Conservation (phyloP, 2,888 invertebrate species). For the Drosophila lacicola region DNA sequence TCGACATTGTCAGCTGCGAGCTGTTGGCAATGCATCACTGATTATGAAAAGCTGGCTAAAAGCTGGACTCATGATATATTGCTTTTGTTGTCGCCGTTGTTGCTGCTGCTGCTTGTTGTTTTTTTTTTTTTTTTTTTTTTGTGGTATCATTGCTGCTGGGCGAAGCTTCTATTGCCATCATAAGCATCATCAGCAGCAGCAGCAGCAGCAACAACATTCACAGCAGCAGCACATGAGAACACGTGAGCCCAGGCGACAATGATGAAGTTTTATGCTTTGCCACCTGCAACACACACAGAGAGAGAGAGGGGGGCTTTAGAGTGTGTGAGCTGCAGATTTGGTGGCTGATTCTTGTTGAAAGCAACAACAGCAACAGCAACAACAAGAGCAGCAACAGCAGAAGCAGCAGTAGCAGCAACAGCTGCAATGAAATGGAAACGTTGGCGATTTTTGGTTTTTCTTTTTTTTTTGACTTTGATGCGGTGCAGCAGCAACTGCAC, state of each 20-base stretch:
- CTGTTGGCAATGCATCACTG: constrained; percentile 81
- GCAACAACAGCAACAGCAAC: constrained; percentile 28
- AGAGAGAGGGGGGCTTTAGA: neutral
- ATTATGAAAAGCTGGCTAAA: constrained; percentile 81
- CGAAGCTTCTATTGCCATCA: constrained; percentile 66
- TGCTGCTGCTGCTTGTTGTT: constrained; percentile 27
- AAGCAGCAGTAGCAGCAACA: constrained; percentile 24
- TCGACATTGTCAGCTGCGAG: constrained; percentile 67
- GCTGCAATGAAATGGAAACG: constrained; percentile 75
- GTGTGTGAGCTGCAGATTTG: constrained; percentile 27
- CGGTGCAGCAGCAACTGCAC: constrained; percentile 18
- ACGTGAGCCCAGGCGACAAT: constrained; percentile 75
- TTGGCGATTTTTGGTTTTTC: constrained; percentile 51
- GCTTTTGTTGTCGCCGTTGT: constrained; percentile 58
- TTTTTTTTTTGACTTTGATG: constrained; percentile 45
- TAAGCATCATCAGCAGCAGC: constrained; percentile 33
- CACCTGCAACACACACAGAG: constrained; percentile 62
- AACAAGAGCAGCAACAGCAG: constrained; percentile 10
- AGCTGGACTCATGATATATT: constrained; percentile 80
- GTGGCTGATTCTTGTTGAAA: constrained; percentile 51
- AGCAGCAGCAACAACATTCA: constrained; percentile 26
- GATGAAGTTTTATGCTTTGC: constrained; percentile 81
- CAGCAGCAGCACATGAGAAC: constrained; percentile 46
- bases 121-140: constrained; percentile 60
- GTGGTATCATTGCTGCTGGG: constrained; percentile 70